These are phyloP conservation scores for Agrenia bidenticulata DNA, from an alignment of 2,888 invertebrate genomes.

Conservation along the genomic window DNA sequence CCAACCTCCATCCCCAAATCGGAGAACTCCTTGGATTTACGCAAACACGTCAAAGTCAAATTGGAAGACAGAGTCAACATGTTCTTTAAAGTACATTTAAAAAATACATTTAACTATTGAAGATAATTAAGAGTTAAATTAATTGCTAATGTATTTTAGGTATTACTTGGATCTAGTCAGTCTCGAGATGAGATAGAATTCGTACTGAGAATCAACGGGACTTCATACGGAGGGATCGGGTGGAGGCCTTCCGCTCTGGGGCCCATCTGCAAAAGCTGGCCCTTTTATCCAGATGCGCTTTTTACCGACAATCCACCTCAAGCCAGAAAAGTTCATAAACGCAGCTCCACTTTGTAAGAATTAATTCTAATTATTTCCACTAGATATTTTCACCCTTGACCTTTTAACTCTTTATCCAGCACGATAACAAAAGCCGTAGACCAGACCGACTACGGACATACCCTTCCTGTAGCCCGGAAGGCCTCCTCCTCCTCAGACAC, in stretches of 20 bases:
- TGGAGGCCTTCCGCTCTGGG: slow-evolving; percentile 70
- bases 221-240: slow-evolving; percentile 85
- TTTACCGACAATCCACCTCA: neutral
- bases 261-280: slow-evolving; percentile 40
- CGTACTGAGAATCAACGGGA: slow-evolving; percentile 79
- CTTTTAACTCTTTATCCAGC: slow-evolving; percentile 1
- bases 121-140: neutral
- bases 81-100: slow-evolving; percentile 39
- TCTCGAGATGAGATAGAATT: slow-evolving; percentile 57
- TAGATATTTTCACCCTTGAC: too few species aligned
- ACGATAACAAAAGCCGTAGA: slow-evolving; percentile 1
- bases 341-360: neutral
- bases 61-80: slow-evolving; percentile 38
- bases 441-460: neutral
- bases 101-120: neutral
- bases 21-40: slow-evolving; percentile 31
- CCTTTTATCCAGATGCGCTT: slow-evolving; percentile 32
- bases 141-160: neutral
- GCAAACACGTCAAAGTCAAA: slow-evolving; percentile 40
- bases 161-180: slow-evolving; percentile 23
- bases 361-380: too few species aligned
- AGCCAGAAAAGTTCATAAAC: neutral
- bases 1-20: slow-evolving; percentile 33
- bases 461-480: neutral
- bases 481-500: neutral